phyloP scores from a whole-genome alignment of 2,113 vertebrate species.

The Gadus chalcogrammus region DNA sequence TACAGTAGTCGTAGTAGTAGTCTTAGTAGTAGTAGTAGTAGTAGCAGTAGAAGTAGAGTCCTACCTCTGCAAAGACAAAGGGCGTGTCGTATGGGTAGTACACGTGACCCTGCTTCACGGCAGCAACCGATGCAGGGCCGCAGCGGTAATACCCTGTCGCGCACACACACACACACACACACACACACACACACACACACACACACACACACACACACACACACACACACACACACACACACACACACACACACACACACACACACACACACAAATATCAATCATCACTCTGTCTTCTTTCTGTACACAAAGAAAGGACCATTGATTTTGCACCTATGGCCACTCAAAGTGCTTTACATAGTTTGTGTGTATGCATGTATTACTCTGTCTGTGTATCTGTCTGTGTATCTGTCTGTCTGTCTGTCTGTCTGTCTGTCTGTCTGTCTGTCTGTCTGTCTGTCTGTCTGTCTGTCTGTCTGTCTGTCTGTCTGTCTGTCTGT shows the following conservation, averaged over 20 bases:
- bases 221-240: background rate
- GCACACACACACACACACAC: background rate
- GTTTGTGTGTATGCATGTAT: too few species aligned
- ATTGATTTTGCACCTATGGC: too few species aligned
- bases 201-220: background rate
- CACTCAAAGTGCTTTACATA: too few species aligned
- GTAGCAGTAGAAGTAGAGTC: too few species aligned
- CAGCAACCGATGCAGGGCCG: constrained; percentile 82
- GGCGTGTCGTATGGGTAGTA: constrained; percentile 80
- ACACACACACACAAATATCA: too few species aligned
- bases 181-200: background rate
- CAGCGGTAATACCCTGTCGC: constrained; percentile 84
- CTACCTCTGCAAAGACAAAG: constrained; percentile 90
- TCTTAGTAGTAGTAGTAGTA: too few species aligned
- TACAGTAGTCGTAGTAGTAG: too few species aligned
- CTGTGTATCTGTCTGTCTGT: too few species aligned
- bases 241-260: background rate
- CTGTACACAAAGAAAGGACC: too few species aligned
- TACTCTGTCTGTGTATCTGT: too few species aligned
- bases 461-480: background rate
- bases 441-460: background rate
- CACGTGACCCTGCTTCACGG: constrained; percentile 80
- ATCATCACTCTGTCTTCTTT: too few species aligned
- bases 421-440: too few species aligned
- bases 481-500: background rate